Percentiles rank a stretch among this genome's conserved stretches.
These are phyloP conservation scores for Pseudobourletiella spinata DNA, from an alignment of 1,140 invertebrate genomes.

Conservation along the genomic window DNA sequence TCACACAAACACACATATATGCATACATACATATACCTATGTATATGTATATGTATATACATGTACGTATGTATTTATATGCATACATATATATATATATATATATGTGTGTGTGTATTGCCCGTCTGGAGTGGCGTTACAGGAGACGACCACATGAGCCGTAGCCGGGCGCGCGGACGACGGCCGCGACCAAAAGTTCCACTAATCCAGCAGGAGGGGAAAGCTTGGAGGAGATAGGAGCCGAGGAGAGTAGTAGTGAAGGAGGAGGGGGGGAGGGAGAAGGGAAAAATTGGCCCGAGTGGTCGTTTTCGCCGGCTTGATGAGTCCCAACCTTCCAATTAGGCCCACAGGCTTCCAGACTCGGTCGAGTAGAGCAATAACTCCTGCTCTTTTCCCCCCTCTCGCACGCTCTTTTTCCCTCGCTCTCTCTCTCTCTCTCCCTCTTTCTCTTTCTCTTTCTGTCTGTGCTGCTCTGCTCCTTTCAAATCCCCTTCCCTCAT, in stretches of 20 bases:
- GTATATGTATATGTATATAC: no score
- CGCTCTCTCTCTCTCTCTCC: background rate
- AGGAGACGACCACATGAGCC: no score
- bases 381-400: slow-evolving; percentile 2
- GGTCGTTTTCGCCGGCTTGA: slow-evolving; percentile 27
- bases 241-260: slow-evolving; percentile 8
- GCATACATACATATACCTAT: no score
- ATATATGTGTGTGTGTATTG: no score
- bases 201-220: background rate
- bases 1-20: no score
- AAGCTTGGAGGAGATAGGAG: background rate
- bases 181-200: no score
- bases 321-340: slow-evolving; percentile 29
- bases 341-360: slow-evolving; percentile 22
- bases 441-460: slow-evolving; percentile 2
- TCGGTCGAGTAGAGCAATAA: background rate
- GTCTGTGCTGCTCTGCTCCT: background rate
- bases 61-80: no score
- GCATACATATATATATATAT: no score
- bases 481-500: background rate
- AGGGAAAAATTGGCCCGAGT: slow-evolving; percentile 23
- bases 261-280: slow-evolving; percentile 17
- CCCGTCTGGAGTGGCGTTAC: no score
- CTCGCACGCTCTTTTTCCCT: background rate
- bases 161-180: no score